Evolutionary conservation across 1,140 invertebrate species (phyloP), one percentile per base, ranked within the genome.

Genomic region (Eulimnadia texana): DNA sequence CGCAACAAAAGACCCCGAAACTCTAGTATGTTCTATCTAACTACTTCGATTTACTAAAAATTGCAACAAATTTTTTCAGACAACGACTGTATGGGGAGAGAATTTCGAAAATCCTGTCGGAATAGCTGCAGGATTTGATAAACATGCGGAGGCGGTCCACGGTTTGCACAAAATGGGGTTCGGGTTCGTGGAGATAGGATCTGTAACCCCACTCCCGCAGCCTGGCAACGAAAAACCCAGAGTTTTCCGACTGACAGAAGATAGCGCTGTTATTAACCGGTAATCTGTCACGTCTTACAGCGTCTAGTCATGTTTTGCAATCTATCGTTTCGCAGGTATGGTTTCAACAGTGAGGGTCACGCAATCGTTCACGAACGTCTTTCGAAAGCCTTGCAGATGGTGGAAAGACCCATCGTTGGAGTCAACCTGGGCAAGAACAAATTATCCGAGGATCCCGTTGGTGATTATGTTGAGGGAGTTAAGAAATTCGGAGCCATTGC

Each of bases 381-480:
- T n/a, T 67, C 75, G 64, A 67, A 71, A 60, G 59, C 84, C 1
- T 80, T 78, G 66, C 72, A 78, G 19, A 68, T 75, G 57, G 63
- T 75, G 33, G 64, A 50, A 16, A 28, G 42, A 19, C 56, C 53
- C 27, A 65, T 72, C 9, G 64, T 97, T 50, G 93, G 94, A 11
- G 80, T 98, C 0, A 98, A 98, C 79, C 78, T 98, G 50, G 96
- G 96, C 0, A 95, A 93, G 73, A 99, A 99, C 74, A 98, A 96
- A 76, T 72, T 74, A 1, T 88, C 89, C 2, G 65, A 74, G 42
- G 80, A 92, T 75, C 76, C 88, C 0, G 74, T 80, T 23, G 69
- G 77, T 19, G 96, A 99, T 74, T 99, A 97, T 71, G 78, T 83
- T 13, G 68, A 80, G 66, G 90, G 91, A 22, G 80, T 94, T 1